These are phyloP conservation scores for Ruditapes philippinarum DNA, from an alignment of 1,140 invertebrate species.

Conservation along the genomic window DNA sequence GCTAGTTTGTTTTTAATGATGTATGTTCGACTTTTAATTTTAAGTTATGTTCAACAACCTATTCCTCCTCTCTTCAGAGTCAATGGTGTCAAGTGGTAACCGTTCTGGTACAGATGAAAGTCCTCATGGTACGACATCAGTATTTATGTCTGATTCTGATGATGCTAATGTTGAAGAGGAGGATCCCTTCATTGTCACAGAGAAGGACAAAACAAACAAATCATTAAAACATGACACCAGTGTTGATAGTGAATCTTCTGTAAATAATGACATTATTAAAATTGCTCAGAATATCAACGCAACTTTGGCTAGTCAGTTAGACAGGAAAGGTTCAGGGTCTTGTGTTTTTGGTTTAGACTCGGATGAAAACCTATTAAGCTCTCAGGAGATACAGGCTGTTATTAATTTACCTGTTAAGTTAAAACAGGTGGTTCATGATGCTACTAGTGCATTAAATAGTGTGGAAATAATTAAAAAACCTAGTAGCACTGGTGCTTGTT, in stretches of 20 bases:
- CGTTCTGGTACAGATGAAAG: not conserved
- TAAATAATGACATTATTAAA: conserved; percentile 48
- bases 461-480: not conserved
- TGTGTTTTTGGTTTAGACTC: conserved; percentile 39
- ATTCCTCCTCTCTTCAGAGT: not conserved
- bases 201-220: not conserved
- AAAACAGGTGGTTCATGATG: not conserved
- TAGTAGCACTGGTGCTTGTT: not conserved
- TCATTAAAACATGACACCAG: not conserved
- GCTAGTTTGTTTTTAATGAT: too few relatives aligned
- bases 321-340: not conserved
- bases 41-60: too few relatives aligned
- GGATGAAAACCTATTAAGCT: conserved; percentile 30
- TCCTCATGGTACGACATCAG: not conserved
- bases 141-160: not conserved
- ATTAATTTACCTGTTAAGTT: conserved; percentile 16
- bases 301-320: not conserved
- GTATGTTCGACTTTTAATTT: too few relatives aligned
- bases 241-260: not conserved
- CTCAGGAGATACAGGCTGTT: conserved; percentile 35
- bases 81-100: not conserved
- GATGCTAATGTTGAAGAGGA: not conserved
- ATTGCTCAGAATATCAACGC: conserved; percentile 38
- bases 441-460: not conserved
- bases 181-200: not conserved